Conservation (phyloP, 2,888 invertebrate genomes). For the Branchipolynoe longqiensis region DNA sequence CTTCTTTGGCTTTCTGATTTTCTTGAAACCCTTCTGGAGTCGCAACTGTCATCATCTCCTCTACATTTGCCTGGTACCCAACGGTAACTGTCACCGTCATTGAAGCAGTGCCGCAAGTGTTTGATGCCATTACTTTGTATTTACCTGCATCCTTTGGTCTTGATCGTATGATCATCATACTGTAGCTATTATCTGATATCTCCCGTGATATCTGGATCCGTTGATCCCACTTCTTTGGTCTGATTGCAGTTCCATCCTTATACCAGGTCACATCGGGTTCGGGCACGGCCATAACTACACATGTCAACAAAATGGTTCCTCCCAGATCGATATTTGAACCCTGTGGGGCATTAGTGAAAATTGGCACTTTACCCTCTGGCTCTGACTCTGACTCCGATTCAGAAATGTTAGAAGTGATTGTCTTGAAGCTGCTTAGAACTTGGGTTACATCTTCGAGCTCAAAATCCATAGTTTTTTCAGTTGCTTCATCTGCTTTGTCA, state of each 20-base stretch:
- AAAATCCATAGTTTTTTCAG: too few species aligned
- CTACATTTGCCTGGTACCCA: background rate
- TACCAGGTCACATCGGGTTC: conserved; percentile 65
- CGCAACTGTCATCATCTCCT: background rate
- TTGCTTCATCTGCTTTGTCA: too few species aligned
- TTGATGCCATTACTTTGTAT: conserved; percentile 32
- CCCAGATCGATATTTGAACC: background rate
- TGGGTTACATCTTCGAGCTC: conserved; percentile 33
- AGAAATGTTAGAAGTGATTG: background rate
- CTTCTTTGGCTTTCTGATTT: background rate
- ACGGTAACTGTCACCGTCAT: background rate
- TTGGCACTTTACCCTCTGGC: background rate
- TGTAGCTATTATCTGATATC: conserved; percentile 10
- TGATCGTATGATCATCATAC: conserved; percentile 13
- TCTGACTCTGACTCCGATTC: background rate
- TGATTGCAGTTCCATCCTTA: conserved; percentile 61
- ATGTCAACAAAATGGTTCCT: conserved; percentile 42
- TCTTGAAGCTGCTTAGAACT: conserved; percentile 4
- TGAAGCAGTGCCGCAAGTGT: conserved; percentile 6
- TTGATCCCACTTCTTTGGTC: conserved; percentile 61
- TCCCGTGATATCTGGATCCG: conserved; percentile 34
- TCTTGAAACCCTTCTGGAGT: too few species aligned
- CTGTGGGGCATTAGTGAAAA: background rate
- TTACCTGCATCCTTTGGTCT: conserved; percentile 15
- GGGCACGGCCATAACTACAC: conserved; percentile 55